phyloP scores from a whole-genome alignment of 30 jellyfish, hydroid and myxozoan species.

The Aurelia sp. region DNA sequence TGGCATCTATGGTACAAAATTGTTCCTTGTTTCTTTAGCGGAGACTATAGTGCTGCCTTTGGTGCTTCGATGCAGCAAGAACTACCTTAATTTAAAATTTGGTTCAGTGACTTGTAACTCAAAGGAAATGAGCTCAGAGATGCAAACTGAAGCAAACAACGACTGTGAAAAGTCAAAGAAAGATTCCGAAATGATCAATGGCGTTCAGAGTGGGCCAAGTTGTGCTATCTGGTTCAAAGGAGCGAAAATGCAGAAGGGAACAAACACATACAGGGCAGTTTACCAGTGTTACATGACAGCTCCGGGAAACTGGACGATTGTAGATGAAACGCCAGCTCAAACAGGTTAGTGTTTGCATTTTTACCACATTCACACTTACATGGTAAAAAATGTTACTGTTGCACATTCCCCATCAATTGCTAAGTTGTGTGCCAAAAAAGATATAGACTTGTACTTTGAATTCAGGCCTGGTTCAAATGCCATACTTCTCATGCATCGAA shows the following conservation, averaged over 20 bases:
- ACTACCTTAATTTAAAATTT: background rate
- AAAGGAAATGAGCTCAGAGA: background rate
- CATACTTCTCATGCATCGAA: no score
- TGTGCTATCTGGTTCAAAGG: background rate
- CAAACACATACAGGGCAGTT: conserved; percentile 9
- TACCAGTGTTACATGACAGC: conserved; percentile 9
- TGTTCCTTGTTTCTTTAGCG: background rate
- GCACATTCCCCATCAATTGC: no score
- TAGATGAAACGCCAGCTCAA: no score
- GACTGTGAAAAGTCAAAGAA: conserved; percentile 1
- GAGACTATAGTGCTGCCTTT: conserved; percentile 18
- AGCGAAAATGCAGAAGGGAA: background rate
- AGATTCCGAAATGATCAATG: no score
- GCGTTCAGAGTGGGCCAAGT: no score
- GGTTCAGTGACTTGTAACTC: conserved; percentile 19
- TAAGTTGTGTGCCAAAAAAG: no score
- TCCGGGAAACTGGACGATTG: background rate
- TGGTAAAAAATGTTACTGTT: no score
- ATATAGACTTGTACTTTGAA: no score
- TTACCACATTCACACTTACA: no score
- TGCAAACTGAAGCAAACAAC: conserved; percentile 1
- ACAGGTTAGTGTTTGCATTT: no score
- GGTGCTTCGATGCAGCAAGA: conserved; percentile 9
- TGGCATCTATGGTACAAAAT: no score
- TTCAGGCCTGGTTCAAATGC: no score